Conservation (phyloP, 1,140 invertebrate species). For the Andricus grossulariae region DNA sequence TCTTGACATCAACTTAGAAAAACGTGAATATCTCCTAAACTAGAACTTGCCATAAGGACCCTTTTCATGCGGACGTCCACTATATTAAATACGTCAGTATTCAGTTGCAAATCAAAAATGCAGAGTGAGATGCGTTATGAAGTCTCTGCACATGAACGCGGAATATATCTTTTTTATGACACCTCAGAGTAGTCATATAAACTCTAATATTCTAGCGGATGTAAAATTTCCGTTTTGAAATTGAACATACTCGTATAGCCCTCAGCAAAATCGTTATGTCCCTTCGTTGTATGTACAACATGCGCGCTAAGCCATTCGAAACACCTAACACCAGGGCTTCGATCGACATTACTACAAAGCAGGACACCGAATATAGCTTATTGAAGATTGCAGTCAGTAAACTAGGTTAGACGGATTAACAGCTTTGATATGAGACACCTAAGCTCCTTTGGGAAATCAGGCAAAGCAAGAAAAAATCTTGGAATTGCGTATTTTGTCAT, state of each 20-base stretch:
- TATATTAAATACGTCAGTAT: background rate
- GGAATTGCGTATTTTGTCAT: no score
- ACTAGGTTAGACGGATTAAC: background rate
- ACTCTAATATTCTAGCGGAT: background rate
- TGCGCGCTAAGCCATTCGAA: slow-evolving; percentile 1
- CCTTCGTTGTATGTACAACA: slow-evolving; percentile 17
- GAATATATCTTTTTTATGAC: background rate
- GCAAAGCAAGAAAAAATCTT: no score
- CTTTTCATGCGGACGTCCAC: no score
- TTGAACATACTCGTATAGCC: background rate
- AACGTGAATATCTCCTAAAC: no score
- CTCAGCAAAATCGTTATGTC: slow-evolving; percentile 14
- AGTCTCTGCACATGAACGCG: background rate
- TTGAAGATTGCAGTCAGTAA: slow-evolving; percentile 5
- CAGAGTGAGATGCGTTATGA: background rate
- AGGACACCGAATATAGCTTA: slow-evolving; percentile 30
- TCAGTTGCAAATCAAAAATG: background rate
- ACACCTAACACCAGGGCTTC: background rate
- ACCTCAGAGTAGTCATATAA: background rate
- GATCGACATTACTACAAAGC: slow-evolving; percentile 21
- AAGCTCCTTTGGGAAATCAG: slow-evolving; percentile 1
- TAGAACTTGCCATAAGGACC: no score
- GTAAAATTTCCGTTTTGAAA: slow-evolving; percentile 22
- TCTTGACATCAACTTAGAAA: no score
- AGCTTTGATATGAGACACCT: background rate